These are phyloP conservation scores for Bos javanicus DNA, from an alignment of 2,113 vertebrate species.

Conservation along the genomic window DNA sequence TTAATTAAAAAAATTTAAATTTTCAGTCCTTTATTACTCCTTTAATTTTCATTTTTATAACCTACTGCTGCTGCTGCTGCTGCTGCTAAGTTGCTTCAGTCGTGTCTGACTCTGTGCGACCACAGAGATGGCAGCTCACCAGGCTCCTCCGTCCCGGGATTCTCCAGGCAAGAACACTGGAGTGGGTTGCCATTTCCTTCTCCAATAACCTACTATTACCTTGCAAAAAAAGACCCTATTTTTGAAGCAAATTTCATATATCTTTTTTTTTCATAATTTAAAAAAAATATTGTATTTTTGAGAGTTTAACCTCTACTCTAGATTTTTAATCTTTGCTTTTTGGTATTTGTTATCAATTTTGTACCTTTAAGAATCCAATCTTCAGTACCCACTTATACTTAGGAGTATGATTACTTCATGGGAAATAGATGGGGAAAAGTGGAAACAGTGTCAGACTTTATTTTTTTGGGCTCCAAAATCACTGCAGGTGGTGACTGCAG, in stretches of 20 bases:
- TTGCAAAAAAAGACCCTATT: background rate
- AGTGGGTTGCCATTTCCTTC: no score
- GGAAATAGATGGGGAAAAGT: no score
- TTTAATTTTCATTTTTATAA: background rate
- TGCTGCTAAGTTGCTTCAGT: no score
- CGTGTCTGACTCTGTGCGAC: no score
- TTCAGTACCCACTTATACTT: background rate
- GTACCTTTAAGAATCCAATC: background rate
- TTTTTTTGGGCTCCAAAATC: no score
- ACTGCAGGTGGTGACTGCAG: no score
- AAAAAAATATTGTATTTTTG: background rate
- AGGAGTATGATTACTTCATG: background rate
- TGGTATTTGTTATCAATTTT: background rate
- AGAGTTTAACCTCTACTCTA: background rate
- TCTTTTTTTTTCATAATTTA: background rate
- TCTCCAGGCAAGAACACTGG: no score
- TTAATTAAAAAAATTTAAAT: no score
- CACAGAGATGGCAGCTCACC: no score
- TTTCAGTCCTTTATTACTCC: background rate
- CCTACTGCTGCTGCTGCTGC: background rate
- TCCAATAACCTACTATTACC: background rate
- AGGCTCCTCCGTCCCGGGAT: no score
- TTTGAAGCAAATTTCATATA: background rate
- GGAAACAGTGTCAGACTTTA: no score
- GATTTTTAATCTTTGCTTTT: background rate